A percentile compares a stretch with the other conserved stretches of the same genome.
Conservation (phyloP, 2,113 vertebrate species). For the Ardeotis arabs region DNA sequence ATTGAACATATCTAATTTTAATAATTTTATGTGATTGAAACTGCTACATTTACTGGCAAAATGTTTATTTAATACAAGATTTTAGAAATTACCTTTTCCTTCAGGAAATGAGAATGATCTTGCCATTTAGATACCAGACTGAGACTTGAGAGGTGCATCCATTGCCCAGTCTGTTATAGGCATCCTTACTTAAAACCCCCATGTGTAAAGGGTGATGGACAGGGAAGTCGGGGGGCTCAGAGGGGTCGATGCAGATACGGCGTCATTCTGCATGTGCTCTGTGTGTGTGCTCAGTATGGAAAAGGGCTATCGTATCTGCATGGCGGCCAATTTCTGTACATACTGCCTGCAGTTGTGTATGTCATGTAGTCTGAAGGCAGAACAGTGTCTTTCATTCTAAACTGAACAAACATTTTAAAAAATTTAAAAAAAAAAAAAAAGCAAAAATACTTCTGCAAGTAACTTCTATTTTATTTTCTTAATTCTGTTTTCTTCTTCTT, state of each 20-base stretch:
- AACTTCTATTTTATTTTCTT: background rate
- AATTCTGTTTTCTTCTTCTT: background rate
- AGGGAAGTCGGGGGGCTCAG: background rate
- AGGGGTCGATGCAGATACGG: background rate
- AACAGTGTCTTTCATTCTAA: background rate
- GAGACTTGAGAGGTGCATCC: background rate
- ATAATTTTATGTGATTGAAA: background rate
- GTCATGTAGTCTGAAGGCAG: background rate
- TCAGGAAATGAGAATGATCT: background rate
- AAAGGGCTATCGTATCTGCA: background rate
- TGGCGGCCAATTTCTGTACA: background rate
- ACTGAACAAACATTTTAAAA: background rate
- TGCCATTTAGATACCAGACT: background rate
- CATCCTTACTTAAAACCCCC: background rate
- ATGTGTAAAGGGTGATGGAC: background rate
- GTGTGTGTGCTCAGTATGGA: background rate
- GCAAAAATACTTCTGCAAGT: background rate
- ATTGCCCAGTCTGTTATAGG: background rate
- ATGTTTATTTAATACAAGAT: background rate
- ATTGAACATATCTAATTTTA: background rate
- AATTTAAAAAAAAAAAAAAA: too few relatives aligned
- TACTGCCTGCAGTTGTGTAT: background rate
- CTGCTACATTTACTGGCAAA: background rate
- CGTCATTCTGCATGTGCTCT: rapidly evolving
- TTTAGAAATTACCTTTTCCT: background rate